Base-by-base conservation (phyloP, 1,140 invertebrate genomes). In the Druon quercuslanigerum region DNA sequence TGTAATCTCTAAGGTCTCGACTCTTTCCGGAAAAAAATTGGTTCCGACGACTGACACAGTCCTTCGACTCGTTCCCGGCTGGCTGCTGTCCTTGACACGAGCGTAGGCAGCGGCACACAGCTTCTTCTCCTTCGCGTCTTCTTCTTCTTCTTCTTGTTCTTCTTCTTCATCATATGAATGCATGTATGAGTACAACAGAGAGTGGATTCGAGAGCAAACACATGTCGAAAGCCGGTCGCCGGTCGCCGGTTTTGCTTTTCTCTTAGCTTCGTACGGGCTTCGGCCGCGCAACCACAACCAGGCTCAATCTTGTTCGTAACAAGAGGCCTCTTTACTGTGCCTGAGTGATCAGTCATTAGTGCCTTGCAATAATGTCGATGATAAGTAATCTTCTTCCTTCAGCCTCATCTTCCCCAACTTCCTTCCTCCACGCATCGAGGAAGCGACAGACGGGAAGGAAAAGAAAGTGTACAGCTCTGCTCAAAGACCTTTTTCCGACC, bases 51-150 rank as follows among this genome's bases (percentile, higher is more conserved):
- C 82, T 85, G 85, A 85, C 84, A 83, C 84, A 85, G 84, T 86
- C 83, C 86, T 84, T 86, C 84, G 84, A 83, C 83, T 87, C 83
- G 82, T 83, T 87, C 84, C 85, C 78, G 75, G 86, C 73, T 88
- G 87, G 84, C 78, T 76, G 86, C 73, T 88, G 87, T 88, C 87
- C 88, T 89, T 89, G 88, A 89, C 87, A 89, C 81, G 83, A 75
- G 84, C 87, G 82, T 85, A 66, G 83, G 84, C 84, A 82, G 82
- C 82, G 79, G 73, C 80, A 84, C 85, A 84, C 79, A 76, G n/a
- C 82, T 86, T 2, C 25, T 33, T 33, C 25, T 33, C 5, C 25
- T 33, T 33, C n/a, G n/a, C n/a, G n/a, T n/a, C n/a, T n/a, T n/a
- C n/a, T n/a, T n/a, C 82, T 86, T 2, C 25, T 33, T 33, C 25